Evolutionary conservation across 2,888 invertebrate genomes (phyloP), one percentile per base, ranked within the genome.

Genomic region (Electrophaes corylata): DNA sequence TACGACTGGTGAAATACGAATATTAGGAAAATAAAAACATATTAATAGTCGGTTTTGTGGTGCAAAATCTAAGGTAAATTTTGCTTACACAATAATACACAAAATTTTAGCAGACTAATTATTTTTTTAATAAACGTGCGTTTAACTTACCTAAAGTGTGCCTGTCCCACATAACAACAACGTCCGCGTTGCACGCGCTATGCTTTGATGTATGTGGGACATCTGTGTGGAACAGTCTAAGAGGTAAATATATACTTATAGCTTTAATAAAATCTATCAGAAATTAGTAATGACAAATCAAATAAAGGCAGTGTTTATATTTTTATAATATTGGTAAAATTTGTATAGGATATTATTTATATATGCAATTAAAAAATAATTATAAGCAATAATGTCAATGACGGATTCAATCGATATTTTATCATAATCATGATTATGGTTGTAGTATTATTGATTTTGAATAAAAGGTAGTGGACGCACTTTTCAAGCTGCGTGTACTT

Each of bases 121-220:
- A 10, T 37, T 29, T 14, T 26, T 47, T 14, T 41, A 44, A 37
- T 48, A 43, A 55, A 35, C 10, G 16, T 16, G 23, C 46, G 29
- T 45, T 41, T 41, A 46, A 46, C 31, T 55, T 41, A 49, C 58
- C 39, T 52, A 33, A 45, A 65, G 67, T 75, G 69, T 65, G 69
- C 60, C 71, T 75, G 83, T 73, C 73, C 84, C 70, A 84, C 80
- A 77, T 81, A 75, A 71, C 70, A 70, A 69, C 76, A 71, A 83
- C 75, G 83, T 84, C 79, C 84, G 77, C 81, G 82, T 80, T 79
- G 78, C 60, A 35, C 23, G 49, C 57, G 57, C 53, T 46, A 16
- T 35, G 29, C 57, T 61, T 61, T 61, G 57, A 61, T 61, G 51
- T 55, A 60, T 60, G 60, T 60, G 47, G 55, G 43, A 44, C 55